Evolutionary conservation across 2,888 invertebrate species (phyloP).

Genomic region (Stenurella melanura): DNA sequence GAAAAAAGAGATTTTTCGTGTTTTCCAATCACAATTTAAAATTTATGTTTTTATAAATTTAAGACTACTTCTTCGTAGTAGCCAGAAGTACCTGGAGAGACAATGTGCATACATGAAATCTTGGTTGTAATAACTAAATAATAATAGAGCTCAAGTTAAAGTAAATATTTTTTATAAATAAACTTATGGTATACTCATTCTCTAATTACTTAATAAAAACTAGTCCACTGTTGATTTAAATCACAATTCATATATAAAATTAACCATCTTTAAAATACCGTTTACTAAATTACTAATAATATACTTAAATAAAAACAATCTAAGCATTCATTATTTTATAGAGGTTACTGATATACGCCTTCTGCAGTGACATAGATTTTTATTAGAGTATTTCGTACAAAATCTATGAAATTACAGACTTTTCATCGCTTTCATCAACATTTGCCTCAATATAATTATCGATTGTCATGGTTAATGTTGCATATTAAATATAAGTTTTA

Average conservation of each 20-base stretch:
- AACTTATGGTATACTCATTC: no score
- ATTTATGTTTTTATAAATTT: no score
- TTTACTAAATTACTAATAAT: background rate
- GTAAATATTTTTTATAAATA: no score
- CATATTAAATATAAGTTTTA: background rate
- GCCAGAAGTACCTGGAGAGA: no score
- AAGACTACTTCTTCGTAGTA: no score
- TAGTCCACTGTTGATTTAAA: background rate
- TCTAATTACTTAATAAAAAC: background rate
- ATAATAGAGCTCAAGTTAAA: no score
- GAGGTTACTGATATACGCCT: constrained; percentile 15
- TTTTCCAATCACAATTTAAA: no score
- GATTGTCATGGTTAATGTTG: constrained; percentile 1
- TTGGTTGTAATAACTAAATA: no score
- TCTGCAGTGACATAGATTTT: constrained; percentile 14
- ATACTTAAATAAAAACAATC: constrained; percentile 1
- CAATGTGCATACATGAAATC: no score
- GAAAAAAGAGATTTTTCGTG: no score
- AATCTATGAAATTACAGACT: constrained; percentile 14
- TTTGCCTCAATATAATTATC: background rate
- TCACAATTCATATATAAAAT: background rate
- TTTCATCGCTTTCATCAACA: constrained; percentile 7
- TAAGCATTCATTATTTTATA: background rate
- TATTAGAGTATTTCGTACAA: constrained; percentile 8
- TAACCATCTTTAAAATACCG: background rate